Percentiles rank a stretch among this genome's conserved stretches.
phyloP scores from a whole-genome alignment of 2,113 vertebrate genomes.

The Chionomys nivalis region DNA sequence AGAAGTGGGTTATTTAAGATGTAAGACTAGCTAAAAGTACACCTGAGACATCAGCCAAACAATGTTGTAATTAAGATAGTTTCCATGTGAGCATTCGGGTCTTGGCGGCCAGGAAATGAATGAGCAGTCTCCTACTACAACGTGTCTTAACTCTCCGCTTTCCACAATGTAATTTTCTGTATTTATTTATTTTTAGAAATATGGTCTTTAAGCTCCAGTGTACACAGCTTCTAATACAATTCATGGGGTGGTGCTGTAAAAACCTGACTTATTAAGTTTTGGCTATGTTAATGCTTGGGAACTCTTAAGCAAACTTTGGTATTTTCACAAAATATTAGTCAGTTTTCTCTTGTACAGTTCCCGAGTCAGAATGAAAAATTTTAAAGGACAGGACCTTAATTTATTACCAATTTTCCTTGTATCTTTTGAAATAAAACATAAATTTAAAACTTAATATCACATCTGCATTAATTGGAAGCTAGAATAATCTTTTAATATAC shows the following conservation, averaged over 20 bases:
- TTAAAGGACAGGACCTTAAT: neutral
- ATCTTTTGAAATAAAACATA: constrained; percentile 20
- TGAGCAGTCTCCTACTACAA: too few species aligned
- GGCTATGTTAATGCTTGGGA: constrained; percentile 13
- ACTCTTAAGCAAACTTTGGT: neutral
- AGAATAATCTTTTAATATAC: neutral
- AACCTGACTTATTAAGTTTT: neutral
- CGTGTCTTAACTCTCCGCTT: neutral
- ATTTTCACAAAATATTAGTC: constrained; percentile 30
- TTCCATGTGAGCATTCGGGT: too few species aligned
- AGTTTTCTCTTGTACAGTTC: neutral
- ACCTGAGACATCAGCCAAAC: too few species aligned
- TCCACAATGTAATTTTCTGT: neutral
- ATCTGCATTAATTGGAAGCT: neutral
- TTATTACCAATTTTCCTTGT: neutral
- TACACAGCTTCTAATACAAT: constrained; percentile 72
- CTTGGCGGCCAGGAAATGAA: too few species aligned
- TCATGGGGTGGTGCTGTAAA: neutral
- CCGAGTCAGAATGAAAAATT: constrained; percentile 14
- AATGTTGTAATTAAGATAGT: too few species aligned
- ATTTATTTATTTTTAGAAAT: constrained; percentile 50
- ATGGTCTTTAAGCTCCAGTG: constrained; percentile 66
- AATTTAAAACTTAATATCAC: neutral
- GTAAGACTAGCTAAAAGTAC: too few species aligned
- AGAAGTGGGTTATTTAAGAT: too few species aligned